Evolutionary conservation across 2,113 vertebrate genomes (phyloP).

Genomic region (Holacanthus passer): DNA sequence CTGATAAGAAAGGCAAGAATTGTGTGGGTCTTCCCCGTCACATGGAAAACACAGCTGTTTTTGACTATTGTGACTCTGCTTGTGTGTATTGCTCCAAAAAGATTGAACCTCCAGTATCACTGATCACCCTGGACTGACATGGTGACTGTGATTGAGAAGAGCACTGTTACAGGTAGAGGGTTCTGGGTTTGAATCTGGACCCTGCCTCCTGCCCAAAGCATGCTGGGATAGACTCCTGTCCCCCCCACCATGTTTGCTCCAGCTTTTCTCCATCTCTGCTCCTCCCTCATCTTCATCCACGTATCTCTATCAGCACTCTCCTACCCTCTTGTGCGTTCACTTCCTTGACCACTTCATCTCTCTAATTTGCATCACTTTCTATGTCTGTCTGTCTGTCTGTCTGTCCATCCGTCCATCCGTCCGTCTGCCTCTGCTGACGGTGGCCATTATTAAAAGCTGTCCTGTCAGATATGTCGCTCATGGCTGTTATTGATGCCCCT

Average conservation of each 20-base stretch:
- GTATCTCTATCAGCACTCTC: constrained; percentile 16
- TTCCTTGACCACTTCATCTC: not conserved
- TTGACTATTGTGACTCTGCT: no score
- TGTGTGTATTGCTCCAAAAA: not conserved
- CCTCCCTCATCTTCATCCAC: constrained; percentile 18
- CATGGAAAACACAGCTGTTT: not conserved
- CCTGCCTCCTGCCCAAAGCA: not conserved
- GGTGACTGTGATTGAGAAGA: not conserved
- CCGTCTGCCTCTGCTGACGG: constrained; percentile 56
- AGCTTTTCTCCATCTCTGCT: constrained; percentile 5
- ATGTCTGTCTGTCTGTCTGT: not conserved
- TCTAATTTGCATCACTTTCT: constrained; percentile 4
- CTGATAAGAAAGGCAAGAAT: no score
- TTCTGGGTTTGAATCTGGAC: not conserved
- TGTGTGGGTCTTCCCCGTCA: not conserved
- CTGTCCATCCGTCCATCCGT: no score
- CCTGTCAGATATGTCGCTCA: constrained; percentile 62
- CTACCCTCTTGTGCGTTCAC: not conserved
- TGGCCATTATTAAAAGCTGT: constrained; percentile 73
- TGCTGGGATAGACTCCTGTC: not conserved
- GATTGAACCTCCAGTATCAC: not conserved
- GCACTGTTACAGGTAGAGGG: no score
- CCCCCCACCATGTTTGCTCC: not conserved
- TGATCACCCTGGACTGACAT: not conserved
- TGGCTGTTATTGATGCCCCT: constrained; percentile 72